Evolutionary conservation across 2,888 invertebrate species (phyloP).

Genomic region (Abscondita cerata): DNA sequence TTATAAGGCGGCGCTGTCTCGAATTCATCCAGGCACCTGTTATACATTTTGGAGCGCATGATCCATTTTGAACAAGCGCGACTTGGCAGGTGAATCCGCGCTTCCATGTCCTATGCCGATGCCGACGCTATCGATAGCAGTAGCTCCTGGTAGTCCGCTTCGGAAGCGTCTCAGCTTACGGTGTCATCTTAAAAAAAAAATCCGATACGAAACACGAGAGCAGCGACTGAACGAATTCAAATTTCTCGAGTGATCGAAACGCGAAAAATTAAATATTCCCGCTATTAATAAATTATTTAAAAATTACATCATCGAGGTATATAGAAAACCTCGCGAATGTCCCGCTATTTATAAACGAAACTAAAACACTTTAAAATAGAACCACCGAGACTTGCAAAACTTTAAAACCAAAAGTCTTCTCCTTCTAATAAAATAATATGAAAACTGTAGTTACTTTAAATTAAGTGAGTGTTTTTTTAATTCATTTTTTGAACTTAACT

Average conservation of each 20-base stretch:
- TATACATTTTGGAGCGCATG: conserved; percentile 30
- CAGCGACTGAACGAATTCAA: background rate
- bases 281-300: background rate
- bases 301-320: conserved; percentile 32
- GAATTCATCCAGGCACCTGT: conserved; percentile 31
- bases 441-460: conserved; percentile 11
- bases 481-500: conserved; percentile 8
- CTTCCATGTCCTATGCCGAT: conserved; percentile 22
- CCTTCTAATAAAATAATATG: conserved; percentile 7
- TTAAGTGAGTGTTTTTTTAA: conserved; percentile 8
- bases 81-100: conserved; percentile 30
- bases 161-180: conserved; percentile 15
- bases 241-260: background rate
- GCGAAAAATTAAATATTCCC: background rate
- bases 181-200: background rate
- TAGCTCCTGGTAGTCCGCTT: conserved; percentile 29
- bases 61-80: conserved; percentile 26
- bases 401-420: conserved; percentile 21
- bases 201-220: conserved; percentile 19
- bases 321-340: conserved; percentile 25
- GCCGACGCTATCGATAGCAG: conserved; percentile 31
- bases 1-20: background rate
- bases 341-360: conserved; percentile 33
- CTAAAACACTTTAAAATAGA: conserved; percentile 31
- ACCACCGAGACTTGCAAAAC: conserved; percentile 25